Conservation (phyloP, 2,888 invertebrate genomes). For the Hirtodrosophila trivittata region DNA sequence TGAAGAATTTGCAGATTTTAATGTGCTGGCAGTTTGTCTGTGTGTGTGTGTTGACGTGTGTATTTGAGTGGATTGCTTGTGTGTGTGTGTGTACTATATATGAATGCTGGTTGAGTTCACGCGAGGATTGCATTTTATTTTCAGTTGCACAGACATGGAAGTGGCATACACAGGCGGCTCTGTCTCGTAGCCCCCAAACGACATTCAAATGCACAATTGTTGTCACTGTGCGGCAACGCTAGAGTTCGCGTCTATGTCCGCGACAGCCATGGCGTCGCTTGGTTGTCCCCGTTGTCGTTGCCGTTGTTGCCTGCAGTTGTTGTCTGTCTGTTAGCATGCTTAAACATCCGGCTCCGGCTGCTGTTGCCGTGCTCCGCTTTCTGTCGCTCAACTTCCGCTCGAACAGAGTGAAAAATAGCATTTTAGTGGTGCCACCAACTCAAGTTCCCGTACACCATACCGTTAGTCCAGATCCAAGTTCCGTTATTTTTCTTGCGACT, state of each 20-base stretch:
- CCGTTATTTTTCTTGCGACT: neutral
- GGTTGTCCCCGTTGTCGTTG: constrained; percentile 26
- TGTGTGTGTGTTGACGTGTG: neutral
- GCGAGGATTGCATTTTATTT: constrained; percentile 45
- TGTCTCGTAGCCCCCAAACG: constrained; percentile 42
- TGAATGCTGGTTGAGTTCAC: constrained; percentile 42
- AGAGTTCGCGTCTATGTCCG: constrained; percentile 25
- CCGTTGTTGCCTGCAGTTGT: constrained; percentile 30
- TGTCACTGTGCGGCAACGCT: constrained; percentile 61
- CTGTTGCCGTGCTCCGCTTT: constrained; percentile 38
- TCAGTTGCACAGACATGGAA: constrained; percentile 9
- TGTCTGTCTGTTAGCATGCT: constrained; percentile 62
- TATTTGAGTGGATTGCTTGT: no score
- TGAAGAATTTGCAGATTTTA: constrained; percentile 35
- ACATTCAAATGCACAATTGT: constrained; percentile 77
- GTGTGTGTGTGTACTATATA: constrained; percentile 9
- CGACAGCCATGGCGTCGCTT: constrained; percentile 26
- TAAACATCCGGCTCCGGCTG: constrained; percentile 65
- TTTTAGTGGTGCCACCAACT: constrained; percentile 58
- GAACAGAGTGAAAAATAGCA: constrained; percentile 76
- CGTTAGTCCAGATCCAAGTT: constrained; percentile 30
- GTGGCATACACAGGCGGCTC: neutral
- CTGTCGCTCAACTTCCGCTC: constrained; percentile 74
- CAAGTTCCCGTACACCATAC: constrained; percentile 18
- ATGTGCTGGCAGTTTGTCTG: constrained; percentile 41